Evolutionary conservation across 1,140 invertebrate genomes (phyloP).

Genomic region (Propsilocerus akamusi): DNA sequence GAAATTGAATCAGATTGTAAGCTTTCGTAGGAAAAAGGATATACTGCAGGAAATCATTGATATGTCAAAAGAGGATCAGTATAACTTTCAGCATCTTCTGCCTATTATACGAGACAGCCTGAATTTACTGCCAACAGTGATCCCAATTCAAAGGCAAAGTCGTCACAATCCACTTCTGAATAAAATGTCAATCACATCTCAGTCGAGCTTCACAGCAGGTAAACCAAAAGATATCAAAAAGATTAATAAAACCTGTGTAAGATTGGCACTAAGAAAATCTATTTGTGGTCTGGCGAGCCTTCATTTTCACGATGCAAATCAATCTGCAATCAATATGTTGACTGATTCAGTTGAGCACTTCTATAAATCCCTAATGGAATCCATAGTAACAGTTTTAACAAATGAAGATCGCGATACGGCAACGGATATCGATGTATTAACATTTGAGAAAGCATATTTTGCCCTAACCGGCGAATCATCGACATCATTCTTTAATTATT

Average conservation of each 20-base stretch:
- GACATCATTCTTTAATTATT: neutral
- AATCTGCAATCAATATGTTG: neutral
- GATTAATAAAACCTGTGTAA: neutral
- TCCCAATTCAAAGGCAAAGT: too few relatives aligned
- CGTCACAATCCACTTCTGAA: too few relatives aligned
- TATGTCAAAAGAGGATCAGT: neutral
- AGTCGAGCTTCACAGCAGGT: neutral
- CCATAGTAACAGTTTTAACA: neutral
- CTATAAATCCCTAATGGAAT: neutral
- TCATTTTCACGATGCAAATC: neutral
- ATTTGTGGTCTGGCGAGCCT: neutral
- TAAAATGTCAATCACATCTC: too few relatives aligned
- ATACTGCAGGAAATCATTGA: neutral
- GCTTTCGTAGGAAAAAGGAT: neutral
- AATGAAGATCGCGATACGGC: neutral
- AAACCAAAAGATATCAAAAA: neutral
- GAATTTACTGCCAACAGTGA: neutral
- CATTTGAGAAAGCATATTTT: neutral
- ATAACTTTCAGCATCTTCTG: neutral
- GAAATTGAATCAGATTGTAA: neutral
- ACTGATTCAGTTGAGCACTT: neutral
- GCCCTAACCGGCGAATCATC: neutral
- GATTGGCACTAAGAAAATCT: neutral
- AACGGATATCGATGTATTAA: neutral
- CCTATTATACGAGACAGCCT: neutral